A percentile compares a stretch with the other conserved stretches of the same genome.
phyloP scores from a whole-genome alignment of 1,140 invertebrate species.

The Spodoptera litura region DNA sequence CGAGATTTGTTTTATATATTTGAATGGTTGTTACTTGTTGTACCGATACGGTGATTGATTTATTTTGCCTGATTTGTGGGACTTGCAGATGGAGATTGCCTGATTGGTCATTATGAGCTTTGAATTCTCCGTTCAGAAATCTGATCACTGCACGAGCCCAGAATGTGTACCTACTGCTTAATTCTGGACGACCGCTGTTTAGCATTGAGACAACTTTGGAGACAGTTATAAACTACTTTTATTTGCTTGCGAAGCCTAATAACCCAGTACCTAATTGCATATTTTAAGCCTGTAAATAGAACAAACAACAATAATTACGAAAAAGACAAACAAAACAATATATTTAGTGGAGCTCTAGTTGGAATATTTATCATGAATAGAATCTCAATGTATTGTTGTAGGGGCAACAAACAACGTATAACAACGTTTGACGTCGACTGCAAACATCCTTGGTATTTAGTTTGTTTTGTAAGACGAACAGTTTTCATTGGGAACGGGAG shows the following conservation, averaged over 20 bases:
- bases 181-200: no score
- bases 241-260: no score
- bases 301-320: neutral
- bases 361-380: slow-evolving; percentile 27
- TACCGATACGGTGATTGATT: no score
- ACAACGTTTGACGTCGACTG: slow-evolving; percentile 35
- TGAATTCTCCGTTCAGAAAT: no score
- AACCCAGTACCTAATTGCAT: no score
- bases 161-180: no score
- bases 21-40: neutral
- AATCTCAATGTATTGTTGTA: slow-evolving; percentile 30
- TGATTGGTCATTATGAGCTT: no score
- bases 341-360: neutral
- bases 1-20: neutral
- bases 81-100: no score
- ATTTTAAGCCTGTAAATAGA: neutral
- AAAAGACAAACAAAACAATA: neutral
- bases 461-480: slow-evolving; percentile 44
- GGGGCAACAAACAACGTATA: slow-evolving; percentile 22
- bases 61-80: no score
- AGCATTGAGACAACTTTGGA: no score
- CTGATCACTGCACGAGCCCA: no score
- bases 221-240: no score
- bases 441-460: slow-evolving; percentile 49
- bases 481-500: slow-evolving; percentile 25